Evolutionary conservation across 2,888 invertebrate species (phyloP).

Genomic region (Epirrita christyi): DNA sequence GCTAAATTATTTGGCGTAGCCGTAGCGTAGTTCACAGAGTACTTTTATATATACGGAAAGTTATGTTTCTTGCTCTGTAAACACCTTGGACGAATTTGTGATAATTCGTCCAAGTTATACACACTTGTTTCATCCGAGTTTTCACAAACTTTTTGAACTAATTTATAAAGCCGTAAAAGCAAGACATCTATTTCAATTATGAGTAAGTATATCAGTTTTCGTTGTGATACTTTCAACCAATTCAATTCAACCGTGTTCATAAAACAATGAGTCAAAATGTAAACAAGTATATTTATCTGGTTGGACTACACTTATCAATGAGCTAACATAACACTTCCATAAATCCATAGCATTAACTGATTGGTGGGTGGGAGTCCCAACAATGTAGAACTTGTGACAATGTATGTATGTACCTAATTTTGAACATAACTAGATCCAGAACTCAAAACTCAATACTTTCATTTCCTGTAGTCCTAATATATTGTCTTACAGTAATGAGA

Average conservation of each 20-base stretch:
- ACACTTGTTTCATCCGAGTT: no score
- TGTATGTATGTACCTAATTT: background rate
- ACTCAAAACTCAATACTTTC: background rate
- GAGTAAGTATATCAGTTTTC: background rate
- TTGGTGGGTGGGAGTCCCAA: no score
- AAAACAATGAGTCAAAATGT: constrained; percentile 5
- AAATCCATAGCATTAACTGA: no score
- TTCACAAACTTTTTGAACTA: no score
- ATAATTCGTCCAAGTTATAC: no score
- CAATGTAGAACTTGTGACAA: no score
- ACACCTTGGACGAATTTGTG: no score
- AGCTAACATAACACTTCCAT: background rate
- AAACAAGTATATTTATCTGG: constrained; percentile 7
- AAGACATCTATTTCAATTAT: background rate
- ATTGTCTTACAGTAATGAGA: constrained; percentile 21
- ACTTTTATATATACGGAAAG: no score
- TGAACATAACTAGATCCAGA: background rate
- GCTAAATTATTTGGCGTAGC: no score
- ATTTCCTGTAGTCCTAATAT: background rate
- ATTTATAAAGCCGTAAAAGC: background rate
- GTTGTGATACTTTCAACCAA: no score
- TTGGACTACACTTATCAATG: constrained; percentile 1
- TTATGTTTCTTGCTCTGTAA: no score
- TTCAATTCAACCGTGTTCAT: constrained; percentile 4
- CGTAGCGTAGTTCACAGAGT: no score